Evolutionary conservation across 2,888 invertebrate genomes (phyloP), one percentile per base, ranked within the genome.

Genomic region (Tridacna gigas): DNA sequence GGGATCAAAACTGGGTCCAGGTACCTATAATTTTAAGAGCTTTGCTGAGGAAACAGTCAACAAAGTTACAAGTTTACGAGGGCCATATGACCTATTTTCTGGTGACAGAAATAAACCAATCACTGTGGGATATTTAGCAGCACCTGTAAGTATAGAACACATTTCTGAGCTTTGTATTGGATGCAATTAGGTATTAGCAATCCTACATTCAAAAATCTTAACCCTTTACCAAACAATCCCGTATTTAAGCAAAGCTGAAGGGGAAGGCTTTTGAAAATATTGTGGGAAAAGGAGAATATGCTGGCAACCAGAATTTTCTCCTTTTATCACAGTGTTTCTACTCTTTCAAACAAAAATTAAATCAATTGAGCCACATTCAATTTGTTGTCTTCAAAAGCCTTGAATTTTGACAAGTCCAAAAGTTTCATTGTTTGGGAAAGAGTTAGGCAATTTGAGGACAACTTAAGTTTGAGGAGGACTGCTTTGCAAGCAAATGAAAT

Each of bases 71-170:
- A 93, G 94, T 84, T 73, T 89, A 28, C 84, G 93, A 69, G 94
- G 94, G 12, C 94, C 94, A 2, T 94, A 94, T 86, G 94, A 94
- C 74, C 86, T 94, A 26, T 94, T 93, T 88, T 93, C 94, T n/a
- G 93, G 92, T 0, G 94, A 94, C 80, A 89, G 94, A 77, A 94
- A 93, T 84, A 93, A 94, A 85, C 94, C 94, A 12, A 93, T 94
- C 69, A 91, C 90, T 76, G 93, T 92, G 18, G 94, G 94, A 37
- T 93, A 94, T 83, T 88, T 91, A 67, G 94, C 94, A 69, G 91
- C 92, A 71, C 92, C 93, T 12, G 94, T 94, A 89, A 92, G 94
- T 91, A 66, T 13, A 71, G 60, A 12, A 13, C 13, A 65, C 4
- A 7, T 20, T 20, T 56, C 13, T 9, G 4, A 37, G 37, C 37